phyloP scores from a whole-genome alignment of 2,113 vertebrate species.

The Prunella fulvescens region DNA sequence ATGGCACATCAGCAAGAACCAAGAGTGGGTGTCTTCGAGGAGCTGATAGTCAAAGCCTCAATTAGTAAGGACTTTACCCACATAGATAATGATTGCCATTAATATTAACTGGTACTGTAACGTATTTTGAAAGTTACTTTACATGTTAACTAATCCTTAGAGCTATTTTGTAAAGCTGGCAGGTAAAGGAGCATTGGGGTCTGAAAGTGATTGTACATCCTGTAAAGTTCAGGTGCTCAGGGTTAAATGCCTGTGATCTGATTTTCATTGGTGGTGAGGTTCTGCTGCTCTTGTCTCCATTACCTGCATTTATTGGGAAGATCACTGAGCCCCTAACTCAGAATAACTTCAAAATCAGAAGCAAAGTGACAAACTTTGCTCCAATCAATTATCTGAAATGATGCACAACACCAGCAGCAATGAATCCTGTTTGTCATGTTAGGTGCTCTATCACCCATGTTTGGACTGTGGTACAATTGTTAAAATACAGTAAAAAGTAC shows the following conservation, averaged over 20 bases:
- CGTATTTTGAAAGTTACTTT: not conserved
- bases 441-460: not conserved
- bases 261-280: not conserved
- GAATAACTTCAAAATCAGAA: not conserved
- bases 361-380: not conserved
- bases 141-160: not conserved
- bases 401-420: not conserved
- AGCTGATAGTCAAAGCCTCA: not conserved
- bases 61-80: not conserved
- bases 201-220: not conserved
- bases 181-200: not conserved
- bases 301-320: not conserved
- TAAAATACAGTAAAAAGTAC: not conserved
- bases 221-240: not conserved
- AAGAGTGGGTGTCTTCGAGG: conserved; percentile 17
- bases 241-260: not conserved
- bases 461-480: not conserved
- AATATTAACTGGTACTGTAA: not conserved
- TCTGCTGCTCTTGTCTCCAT: not conserved
- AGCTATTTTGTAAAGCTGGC: not conserved
- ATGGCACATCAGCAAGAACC: not conserved
- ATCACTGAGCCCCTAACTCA: not conserved
- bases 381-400: not conserved
- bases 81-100: not conserved
- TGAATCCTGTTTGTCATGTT: not conserved